These are phyloP conservation scores for Cyrtorhinus lividipennis DNA, from an alignment of 1,140 invertebrate species.

Conservation along the genomic window DNA sequence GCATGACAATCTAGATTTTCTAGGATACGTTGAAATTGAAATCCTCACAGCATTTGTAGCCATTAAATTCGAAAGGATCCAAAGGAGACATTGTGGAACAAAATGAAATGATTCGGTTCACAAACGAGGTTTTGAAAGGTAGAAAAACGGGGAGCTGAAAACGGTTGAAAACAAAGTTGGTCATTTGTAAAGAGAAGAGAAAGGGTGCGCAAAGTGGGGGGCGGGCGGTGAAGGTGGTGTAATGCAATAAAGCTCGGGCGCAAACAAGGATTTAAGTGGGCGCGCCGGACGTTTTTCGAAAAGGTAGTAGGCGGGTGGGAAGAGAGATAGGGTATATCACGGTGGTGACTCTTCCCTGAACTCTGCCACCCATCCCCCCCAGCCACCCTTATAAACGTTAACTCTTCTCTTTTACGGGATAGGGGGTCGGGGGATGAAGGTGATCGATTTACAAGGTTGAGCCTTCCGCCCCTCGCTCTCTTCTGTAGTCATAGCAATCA, in stretches of 20 bases:
- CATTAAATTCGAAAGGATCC: no score
- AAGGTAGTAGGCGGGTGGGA: constrained; percentile 5
- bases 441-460: constrained; percentile 14
- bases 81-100: no score
- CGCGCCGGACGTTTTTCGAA: constrained; percentile 9
- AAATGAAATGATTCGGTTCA: not conserved
- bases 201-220: not conserved
- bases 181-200: constrained; percentile 1
- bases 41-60: no score
- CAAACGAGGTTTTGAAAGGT: not conserved
- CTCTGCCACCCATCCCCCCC: not conserved
- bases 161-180: not conserved
- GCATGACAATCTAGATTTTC: no score
- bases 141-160: not conserved
- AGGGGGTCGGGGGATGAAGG: not conserved
- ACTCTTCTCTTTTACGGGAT: not conserved
- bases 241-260: constrained; percentile 15
- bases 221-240: not conserved
- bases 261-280: constrained; percentile 16
- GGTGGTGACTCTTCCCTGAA: not conserved
- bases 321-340: not conserved
- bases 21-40: no score
- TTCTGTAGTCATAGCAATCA: constrained; percentile 16
- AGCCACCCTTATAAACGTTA: not conserved
- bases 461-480: no score